phyloP scores from a whole-genome alignment of 2,797 vertebrate genomes.

The Caiman crocodilus region DNA sequence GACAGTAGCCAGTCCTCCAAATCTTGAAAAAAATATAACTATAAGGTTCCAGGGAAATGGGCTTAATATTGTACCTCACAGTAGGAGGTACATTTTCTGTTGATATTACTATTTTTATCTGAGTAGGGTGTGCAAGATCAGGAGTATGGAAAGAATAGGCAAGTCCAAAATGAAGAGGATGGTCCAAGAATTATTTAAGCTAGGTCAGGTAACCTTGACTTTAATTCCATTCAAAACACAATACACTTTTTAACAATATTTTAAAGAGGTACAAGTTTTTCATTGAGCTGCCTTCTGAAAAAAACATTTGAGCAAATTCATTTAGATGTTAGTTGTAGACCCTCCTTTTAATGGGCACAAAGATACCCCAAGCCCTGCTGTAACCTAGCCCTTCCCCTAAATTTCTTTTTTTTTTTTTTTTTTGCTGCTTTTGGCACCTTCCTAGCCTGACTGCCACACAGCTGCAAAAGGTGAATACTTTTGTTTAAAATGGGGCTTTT shows the following conservation, averaged over 20 bases:
- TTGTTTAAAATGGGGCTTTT: background rate
- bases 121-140: background rate
- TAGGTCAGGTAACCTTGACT: too few species aligned
- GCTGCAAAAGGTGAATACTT: accelerated
- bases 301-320: slow-evolving; percentile 24
- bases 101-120: slow-evolving; percentile 17
- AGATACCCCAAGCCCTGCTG: background rate
- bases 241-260: background rate
- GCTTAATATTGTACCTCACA: background rate
- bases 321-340: slow-evolving; percentile 22
- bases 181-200: too few species aligned
- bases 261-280: slow-evolving; percentile 12
- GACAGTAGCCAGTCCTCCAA: background rate
- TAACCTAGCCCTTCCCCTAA: background rate
- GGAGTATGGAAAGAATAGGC: background rate
- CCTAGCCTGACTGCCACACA: background rate
- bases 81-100: background rate
- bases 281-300: slow-evolving; percentile 32
- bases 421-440: background rate
- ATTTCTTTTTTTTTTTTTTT: background rate
- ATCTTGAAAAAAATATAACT: background rate
- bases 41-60: background rate
- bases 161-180: background rate
- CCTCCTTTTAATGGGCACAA: slow-evolving; percentile 38
- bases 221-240: background rate